A percentile compares a stretch with the other conserved stretches of the same genome.
Conservation (phyloP, 2,888 invertebrate species). For the Unio pictorum region DNA sequence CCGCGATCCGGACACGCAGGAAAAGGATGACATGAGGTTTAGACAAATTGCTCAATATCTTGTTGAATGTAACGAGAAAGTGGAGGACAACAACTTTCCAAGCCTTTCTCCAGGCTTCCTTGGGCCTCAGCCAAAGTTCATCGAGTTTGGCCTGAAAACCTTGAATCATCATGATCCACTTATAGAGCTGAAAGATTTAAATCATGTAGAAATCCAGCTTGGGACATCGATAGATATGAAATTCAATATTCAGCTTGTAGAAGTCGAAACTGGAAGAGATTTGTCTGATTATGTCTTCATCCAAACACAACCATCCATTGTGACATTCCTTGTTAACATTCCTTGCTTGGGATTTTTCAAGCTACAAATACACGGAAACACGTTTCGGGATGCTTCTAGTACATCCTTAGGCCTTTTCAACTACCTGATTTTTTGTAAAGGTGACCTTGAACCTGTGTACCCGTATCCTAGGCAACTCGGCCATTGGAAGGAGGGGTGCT, state of each 20-base stretch:
- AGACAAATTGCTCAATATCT: constrained; percentile 49
- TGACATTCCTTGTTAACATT: constrained; percentile 43
- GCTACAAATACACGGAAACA: constrained; percentile 47
- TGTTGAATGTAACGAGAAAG: constrained; percentile 40
- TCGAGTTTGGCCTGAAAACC: constrained; percentile 41
- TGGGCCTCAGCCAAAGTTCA: constrained; percentile 50
- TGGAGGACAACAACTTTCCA: constrained; percentile 30
- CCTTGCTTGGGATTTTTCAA: constrained; percentile 42
- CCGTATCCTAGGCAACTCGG: constrained; percentile 46
- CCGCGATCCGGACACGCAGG: constrained; percentile 46
- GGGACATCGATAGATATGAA: constrained; percentile 43
- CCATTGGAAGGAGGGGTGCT: constrained; percentile 52
- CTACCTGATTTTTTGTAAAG: constrained; percentile 41
- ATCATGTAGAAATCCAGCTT: constrained; percentile 43
- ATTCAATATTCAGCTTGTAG: constrained; percentile 41
- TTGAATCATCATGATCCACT: constrained; percentile 48
- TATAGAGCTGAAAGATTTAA: constrained; percentile 35
- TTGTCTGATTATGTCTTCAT: constrained; percentile 44
- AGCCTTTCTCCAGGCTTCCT: constrained; percentile 45
- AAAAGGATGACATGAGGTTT: constrained; percentile 47
- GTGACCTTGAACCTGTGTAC: constrained; percentile 21
- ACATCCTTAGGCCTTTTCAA: constrained; percentile 46
- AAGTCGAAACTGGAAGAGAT: constrained; percentile 32
- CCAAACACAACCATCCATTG: constrained; percentile 41
- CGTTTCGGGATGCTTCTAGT: constrained; percentile 40